These are phyloP conservation scores for Clistopyga incitator DNA, from an alignment of 2,888 invertebrate genomes.

Conservation along the genomic window DNA sequence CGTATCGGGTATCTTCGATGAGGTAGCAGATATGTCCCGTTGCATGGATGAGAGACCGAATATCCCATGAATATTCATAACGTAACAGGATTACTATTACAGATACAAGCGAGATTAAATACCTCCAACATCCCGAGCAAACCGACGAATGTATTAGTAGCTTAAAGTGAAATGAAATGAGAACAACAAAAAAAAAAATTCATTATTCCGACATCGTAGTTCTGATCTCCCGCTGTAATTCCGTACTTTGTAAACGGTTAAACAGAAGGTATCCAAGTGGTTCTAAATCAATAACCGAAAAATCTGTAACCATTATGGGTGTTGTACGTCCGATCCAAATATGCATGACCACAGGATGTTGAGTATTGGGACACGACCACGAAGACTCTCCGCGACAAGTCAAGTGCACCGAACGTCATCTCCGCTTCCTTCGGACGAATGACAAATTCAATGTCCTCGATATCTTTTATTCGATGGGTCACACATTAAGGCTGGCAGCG, in stretches of 20 bases:
- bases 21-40: slow-evolving; percentile 49
- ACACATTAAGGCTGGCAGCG: slow-evolving; percentile 46
- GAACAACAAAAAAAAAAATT: slow-evolving; percentile 35
- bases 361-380: neutral
- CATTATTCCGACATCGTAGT: slow-evolving; percentile 22
- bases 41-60: slow-evolving; percentile 44
- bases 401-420: slow-evolving; percentile 10
- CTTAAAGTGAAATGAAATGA: slow-evolving; percentile 23
- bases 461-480: slow-evolving; percentile 63
- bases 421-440: slow-evolving; percentile 48
- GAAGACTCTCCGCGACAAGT: neutral
- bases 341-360: neutral
- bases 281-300: neutral
- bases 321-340: slow-evolving; percentile 1
- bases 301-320: neutral
- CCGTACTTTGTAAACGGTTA: neutral
- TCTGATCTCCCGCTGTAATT: slow-evolving; percentile 35
- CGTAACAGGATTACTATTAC: slow-evolving; percentile 68
- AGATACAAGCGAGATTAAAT: slow-evolving; percentile 64
- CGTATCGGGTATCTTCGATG: slow-evolving; percentile 59
- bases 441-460: slow-evolving; percentile 68
- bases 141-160: slow-evolving; percentile 57
- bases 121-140: slow-evolving; percentile 36
- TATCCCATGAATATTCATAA: slow-evolving; percentile 70
- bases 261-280: neutral